Evolutionary conservation across 2,113 vertebrate species (phyloP), one percentile per base, ranked within the genome.

Genomic region (Platysteira castanea): DNA sequence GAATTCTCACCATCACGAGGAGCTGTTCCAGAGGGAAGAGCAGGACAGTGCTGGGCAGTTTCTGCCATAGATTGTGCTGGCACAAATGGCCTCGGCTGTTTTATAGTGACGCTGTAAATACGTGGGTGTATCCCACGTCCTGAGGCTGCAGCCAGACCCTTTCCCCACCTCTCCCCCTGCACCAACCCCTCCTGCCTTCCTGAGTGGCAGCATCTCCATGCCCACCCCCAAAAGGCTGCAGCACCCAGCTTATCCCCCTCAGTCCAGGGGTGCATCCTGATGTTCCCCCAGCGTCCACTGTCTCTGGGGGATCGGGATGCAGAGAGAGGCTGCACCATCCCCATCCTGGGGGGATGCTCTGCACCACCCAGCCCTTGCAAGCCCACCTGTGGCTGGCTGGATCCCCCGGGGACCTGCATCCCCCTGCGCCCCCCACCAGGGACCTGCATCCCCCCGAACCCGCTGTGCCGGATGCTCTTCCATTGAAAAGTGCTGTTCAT

Each of bases 401-500:
- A 74, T 39, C 10, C 31, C 59, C n/a, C 6, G 16, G 50, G 52
- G 56, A 54, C 84, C 68, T 15, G 15, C 50, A 39, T 10, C n/a
- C 65, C 28, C 28, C 28, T 18, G 17, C 18, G 17, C 74, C 49
- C 50, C 47, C 39, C 15, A 1, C 6, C 27, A 22, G 13, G 35
- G 47, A 37, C 47, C 74, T 11, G 33, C 37, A 26, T 70, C 68
- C 59, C 87, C 68, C 69, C 2, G 0, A 46, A 2, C 30, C 30
- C 33, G 23, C 77, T 0, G 1, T 80, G 57, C 95, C 92, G 92
- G 96, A 94, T 94, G 87, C 93, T 68, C 42, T 67, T 37, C 93
- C 95, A 56, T 89, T 94, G 93, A 94, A 91, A 95, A 95, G 81
- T n/a, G 78, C 87, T 3, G 61, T 89, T 93, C 92, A 95, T 97